Evolutionary conservation across 2,888 invertebrate genomes (phyloP).

Genomic region (Amiota communis): DNA sequence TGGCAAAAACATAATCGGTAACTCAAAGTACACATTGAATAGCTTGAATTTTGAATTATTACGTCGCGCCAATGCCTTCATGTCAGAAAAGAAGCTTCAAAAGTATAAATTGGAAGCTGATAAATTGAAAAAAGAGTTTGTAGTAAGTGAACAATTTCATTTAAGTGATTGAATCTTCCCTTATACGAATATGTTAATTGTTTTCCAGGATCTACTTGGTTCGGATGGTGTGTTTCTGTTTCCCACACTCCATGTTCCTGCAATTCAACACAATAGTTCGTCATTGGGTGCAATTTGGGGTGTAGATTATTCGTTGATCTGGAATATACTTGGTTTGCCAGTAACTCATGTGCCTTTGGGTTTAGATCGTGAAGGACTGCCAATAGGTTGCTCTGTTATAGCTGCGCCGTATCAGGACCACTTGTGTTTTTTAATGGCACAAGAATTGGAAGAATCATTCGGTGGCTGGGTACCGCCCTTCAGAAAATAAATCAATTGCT

Average conservation of each 20-base stretch:
- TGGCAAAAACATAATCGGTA: slow-evolving; percentile 45
- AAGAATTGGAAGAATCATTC: slow-evolving; percentile 83
- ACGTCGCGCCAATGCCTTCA: slow-evolving; percentile 57
- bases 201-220: slow-evolving; percentile 75
- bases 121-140: slow-evolving; percentile 48
- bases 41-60: slow-evolving; percentile 62
- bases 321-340: slow-evolving; percentile 82
- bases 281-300: slow-evolving; percentile 64
- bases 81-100: slow-evolving; percentile 46
- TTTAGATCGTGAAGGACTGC: slow-evolving; percentile 77
- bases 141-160: slow-evolving; percentile 53
- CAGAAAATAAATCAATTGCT: no score
- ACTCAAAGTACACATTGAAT: slow-evolving; percentile 59
- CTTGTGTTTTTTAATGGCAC: slow-evolving; percentile 85
- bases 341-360: slow-evolving; percentile 84
- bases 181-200: no score
- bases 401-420: slow-evolving; percentile 85
- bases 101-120: slow-evolving; percentile 51
- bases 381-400: slow-evolving; percentile 85
- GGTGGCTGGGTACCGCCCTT: slow-evolving; percentile 85
- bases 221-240: slow-evolving; percentile 82
- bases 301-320: slow-evolving; percentile 60
- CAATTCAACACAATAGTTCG: slow-evolving; percentile 80
- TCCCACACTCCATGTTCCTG: slow-evolving; percentile 79
- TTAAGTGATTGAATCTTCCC: slow-evolving; percentile 46